Conservation (phyloP, 2,888 invertebrate species). For the Stenotaenia linearis region DNA sequence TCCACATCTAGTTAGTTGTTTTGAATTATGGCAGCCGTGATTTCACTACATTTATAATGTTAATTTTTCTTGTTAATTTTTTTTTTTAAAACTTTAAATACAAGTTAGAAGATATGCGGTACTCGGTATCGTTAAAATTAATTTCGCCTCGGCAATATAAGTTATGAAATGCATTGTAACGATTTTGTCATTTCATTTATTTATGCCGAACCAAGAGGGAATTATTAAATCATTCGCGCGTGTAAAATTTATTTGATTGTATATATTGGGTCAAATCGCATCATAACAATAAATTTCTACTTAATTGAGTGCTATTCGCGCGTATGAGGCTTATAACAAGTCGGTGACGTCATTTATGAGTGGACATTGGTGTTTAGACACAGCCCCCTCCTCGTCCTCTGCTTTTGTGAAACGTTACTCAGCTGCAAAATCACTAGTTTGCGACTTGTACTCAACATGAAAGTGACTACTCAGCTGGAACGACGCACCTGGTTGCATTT, state of each 20-base stretch:
- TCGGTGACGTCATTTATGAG: slow-evolving; percentile 12
- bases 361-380: slow-evolving; percentile 16
- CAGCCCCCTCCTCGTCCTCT: neutral
- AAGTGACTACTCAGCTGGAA: slow-evolving; percentile 26
- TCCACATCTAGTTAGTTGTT: neutral
- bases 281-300: slow-evolving; percentile 11
- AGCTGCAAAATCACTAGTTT: slow-evolving; percentile 26
- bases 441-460: slow-evolving; percentile 24
- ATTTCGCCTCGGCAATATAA: too few relatives aligned
- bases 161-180: neutral
- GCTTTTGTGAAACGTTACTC: slow-evolving; percentile 21
- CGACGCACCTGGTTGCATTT: slow-evolving; percentile 26
- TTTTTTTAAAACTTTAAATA: too few relatives aligned
- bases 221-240: neutral
- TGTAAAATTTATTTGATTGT: slow-evolving; percentile 6
- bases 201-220: neutral
- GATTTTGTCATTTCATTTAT: neutral
- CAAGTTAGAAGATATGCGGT: too few relatives aligned
- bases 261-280: neutral
- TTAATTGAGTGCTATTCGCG: slow-evolving; percentile 11
- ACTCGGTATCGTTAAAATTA: neutral
- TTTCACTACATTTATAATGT: neutral
- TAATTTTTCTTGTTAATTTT: neutral
- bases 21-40: slow-evolving; percentile 18
- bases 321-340: slow-evolving; percentile 8